Evolutionary conservation across 2,888 invertebrate genomes (phyloP), one percentile per base, ranked within the genome.

Genomic region (Lordiphosa andalusiaca): DNA sequence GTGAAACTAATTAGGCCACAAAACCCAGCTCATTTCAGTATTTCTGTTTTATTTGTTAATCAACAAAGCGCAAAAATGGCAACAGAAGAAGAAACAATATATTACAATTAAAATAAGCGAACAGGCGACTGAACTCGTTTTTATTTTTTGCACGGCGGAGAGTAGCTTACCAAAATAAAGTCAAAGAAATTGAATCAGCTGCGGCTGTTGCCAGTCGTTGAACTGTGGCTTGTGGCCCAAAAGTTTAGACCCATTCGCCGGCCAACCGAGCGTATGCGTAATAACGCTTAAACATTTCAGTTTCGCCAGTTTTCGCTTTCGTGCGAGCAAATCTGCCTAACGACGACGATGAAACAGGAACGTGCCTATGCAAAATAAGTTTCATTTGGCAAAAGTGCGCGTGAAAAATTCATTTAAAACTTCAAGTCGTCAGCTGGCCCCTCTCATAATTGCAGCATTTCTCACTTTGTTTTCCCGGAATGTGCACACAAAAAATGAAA

Each of bases 1-100:
- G 80, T 81, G 80, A 81, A 81, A 81, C 80, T 81, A 81, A 81
- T 81, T 81, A 84, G 80, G 80, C 80, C 80, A 81, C 85, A 81
- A 81, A 81, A 84, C 84, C 75, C 78, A 74, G 75, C 74, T 78
- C 80, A 71, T 81, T 82, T 19, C 19, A 19, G 19, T 19, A 19
- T 19, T 19, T 78, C 74, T 84, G 84, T 81, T 68, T 82, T 81
- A 84, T 81, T 84, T 81, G 85, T 82, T 67, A 69, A 64, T 68
- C 80, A 84, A 84, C 84, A 84, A 66, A 68, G 70, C 71, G 68
- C 59, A 64, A 63, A 63, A 50, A 44, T 7, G n/a, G n/a, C 53
- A 36, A 39, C 46, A 40, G 41, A 57, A 55, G 44, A 58, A 59
- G 52, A 64, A 60, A 63, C 50, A 56, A 54, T 41, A 56, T 49